Evolutionary conservation across 30 jellyfish, hydroid and myxozoan species (phyloP).

Genomic region (Pelagia noctiluca): DNA sequence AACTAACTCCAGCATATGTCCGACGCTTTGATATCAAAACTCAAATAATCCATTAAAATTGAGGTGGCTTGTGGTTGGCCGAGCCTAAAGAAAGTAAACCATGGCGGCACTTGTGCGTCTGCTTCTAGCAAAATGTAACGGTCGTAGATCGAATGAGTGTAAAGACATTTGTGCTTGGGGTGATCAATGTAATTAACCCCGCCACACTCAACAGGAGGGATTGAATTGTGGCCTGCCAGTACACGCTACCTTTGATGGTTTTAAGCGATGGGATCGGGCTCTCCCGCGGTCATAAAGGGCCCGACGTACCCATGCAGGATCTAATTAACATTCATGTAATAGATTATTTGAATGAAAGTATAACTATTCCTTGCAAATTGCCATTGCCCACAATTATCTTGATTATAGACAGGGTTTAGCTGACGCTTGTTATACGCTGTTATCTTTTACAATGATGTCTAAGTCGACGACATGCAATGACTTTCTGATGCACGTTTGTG

Average conservation of each 20-base stretch:
- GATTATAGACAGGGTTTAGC: neutral
- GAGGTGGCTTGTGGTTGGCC: too few relatives aligned
- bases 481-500: neutral
- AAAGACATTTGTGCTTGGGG: neutral
- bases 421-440: neutral
- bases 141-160: slow-evolving; percentile 3
- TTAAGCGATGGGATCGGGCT: slow-evolving; percentile 1
- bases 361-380: neutral
- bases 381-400: neutral
- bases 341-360: neutral
- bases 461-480: neutral
- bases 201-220: neutral
- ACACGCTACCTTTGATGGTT: neutral
- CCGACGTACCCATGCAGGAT: neutral
- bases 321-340: neutral
- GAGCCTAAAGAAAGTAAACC: too few relatives aligned
- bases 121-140: slow-evolving; percentile 5
- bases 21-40: too few relatives aligned
- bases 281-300: neutral
- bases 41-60: too few relatives aligned
- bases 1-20: too few relatives aligned
- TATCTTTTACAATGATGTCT: too few relatives aligned
- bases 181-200: neutral
- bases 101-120: too few relatives aligned
- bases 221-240: slow-evolving; percentile 3